phyloP scores from a whole-genome alignment of 2,888 invertebrate species.

The Cetonia aurata region DNA sequence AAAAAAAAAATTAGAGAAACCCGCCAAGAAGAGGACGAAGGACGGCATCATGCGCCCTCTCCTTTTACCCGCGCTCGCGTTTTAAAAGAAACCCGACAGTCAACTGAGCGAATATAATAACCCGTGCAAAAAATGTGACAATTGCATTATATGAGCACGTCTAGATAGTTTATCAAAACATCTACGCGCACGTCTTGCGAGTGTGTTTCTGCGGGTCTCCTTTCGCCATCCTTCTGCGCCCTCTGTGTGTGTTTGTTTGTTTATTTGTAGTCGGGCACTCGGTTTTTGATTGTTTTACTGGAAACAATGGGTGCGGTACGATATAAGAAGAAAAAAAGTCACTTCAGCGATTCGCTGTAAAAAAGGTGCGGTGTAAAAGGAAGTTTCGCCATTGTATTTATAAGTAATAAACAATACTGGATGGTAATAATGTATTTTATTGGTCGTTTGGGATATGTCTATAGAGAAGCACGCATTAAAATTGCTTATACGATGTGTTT shows the following conservation, averaged over 20 bases:
- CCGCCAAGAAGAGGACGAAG: conserved; percentile 3
- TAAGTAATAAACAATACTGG: not conserved
- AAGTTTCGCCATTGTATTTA: not conserved
- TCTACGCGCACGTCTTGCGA: conserved; percentile 1
- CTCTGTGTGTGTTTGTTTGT: not conserved
- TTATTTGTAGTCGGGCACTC: not conserved
- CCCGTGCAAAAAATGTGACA: conserved; percentile 32
- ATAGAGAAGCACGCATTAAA: too few species aligned
- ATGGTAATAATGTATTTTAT: not conserved
- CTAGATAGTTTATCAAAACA: conserved; percentile 37
- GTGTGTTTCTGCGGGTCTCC: not conserved
- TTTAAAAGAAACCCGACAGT: conserved; percentile 11
- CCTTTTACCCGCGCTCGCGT: not conserved
- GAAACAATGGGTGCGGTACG: not conserved
- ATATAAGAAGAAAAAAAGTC: not conserved
- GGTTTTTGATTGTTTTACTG: conserved; percentile 5
- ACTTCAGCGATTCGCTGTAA: not conserved
- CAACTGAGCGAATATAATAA: conserved; percentile 12
- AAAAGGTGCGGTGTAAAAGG: not conserved
- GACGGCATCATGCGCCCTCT: not conserved
- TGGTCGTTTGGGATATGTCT: not conserved
- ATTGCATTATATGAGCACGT: conserved; percentile 34
- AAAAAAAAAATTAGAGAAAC: conserved; percentile 5
- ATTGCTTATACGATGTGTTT: too few species aligned
- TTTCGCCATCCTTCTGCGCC: too few species aligned